phyloP scores from a whole-genome alignment of 2,797 vertebrate genomes.

The Huso huso region DNA sequence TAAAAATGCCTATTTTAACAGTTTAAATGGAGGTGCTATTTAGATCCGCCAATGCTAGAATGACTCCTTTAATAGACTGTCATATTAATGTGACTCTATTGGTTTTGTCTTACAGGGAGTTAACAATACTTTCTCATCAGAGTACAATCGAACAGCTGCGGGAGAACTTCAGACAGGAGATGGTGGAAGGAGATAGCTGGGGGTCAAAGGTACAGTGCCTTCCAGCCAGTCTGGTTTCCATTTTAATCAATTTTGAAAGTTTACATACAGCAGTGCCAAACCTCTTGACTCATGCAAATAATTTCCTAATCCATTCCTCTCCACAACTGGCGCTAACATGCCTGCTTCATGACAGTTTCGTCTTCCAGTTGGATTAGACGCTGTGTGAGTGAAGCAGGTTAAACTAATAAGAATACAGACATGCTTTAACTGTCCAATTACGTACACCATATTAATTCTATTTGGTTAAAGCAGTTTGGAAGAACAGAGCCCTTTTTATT shows the following conservation, averaged over 20 bases:
- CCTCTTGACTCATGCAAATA: not conserved
- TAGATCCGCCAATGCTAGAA: no score
- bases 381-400: conserved; percentile 10
- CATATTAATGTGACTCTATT: no score
- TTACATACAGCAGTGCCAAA: conserved; percentile 2
- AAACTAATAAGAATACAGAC: no score
- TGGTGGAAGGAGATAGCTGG: conserved; percentile 34
- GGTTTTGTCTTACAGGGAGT: conserved; percentile 52
- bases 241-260: conserved; percentile 23
- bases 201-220: conserved; percentile 36
- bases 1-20: no score
- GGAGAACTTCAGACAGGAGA: conserved; percentile 51
- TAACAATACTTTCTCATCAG: conserved; percentile 56
- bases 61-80: no score
- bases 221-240: conserved; percentile 35
- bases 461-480: not conserved
- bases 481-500: not conserved
- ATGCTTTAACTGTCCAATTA: not conserved
- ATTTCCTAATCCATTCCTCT: conserved; percentile 1
- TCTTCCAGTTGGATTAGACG: not conserved
- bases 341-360: not conserved
- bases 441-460: not conserved
- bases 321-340: not conserved
- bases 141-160: conserved; percentile 62
- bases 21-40: no score